phyloP scores from a whole-genome alignment of 2,797 vertebrate genomes.

The Nothura maculosa region DNA sequence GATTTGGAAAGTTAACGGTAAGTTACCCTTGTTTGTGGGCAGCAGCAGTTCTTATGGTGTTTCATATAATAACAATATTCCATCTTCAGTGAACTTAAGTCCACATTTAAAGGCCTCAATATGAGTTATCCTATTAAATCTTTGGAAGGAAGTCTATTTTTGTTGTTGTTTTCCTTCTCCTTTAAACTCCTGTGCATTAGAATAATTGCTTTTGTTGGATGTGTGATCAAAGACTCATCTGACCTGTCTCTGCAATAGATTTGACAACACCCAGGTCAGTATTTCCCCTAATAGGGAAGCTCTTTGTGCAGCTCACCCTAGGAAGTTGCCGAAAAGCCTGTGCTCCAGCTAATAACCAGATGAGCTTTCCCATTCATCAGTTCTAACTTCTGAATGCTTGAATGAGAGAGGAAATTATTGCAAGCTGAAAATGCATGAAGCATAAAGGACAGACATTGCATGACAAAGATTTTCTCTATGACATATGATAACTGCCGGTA shows the following conservation, averaged over 20 bases:
- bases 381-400: not conserved
- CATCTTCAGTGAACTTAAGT: not conserved
- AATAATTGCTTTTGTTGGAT: slow-evolving; percentile 49
- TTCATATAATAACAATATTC: not conserved
- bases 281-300: not conserved
- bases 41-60: not conserved
- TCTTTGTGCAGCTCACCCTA: not conserved
- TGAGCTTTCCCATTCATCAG: not conserved
- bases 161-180: not conserved
- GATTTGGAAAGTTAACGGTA: not conserved
- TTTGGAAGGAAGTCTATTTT: not conserved
- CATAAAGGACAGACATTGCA: not conserved
- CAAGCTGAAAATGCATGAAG: not conserved
- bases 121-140: slow-evolving; percentile 9
- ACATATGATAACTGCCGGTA: not conserved
- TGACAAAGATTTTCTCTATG: slow-evolving; percentile 7
- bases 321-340: slow-evolving; percentile 11
- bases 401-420: slow-evolving; percentile 8
- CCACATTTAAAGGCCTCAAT: not conserved
- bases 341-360: not conserved
- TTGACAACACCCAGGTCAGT: not conserved
- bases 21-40: not conserved
- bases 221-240: slow-evolving; percentile 17
- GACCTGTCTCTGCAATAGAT: slow-evolving; percentile 15
- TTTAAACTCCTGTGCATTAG: slow-evolving; percentile 24